Conservation (phyloP, 37 sponge, comb jelly and placozoan genomes). For the Cliona cf. orientalis region DNA sequence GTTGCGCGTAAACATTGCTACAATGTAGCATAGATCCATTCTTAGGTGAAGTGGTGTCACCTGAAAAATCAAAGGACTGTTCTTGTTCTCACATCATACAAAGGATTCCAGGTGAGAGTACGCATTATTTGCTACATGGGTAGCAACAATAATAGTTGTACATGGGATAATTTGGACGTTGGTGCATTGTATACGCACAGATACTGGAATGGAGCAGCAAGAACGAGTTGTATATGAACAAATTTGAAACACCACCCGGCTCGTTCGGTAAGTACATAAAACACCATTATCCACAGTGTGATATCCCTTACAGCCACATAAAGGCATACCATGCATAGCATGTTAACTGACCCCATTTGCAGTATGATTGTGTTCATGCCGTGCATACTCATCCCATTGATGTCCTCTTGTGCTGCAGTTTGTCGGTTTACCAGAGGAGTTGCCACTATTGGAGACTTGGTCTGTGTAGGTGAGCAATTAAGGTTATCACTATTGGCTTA, state of each 20-base stretch:
- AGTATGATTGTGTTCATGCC: too few relatives aligned
- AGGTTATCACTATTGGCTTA: too few relatives aligned
- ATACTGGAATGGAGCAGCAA: conserved; percentile 23
- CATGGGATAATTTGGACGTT: background rate
- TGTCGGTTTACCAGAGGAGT: conserved; percentile 45
- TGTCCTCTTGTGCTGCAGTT: conserved; percentile 6
- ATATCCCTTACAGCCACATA: too few relatives aligned
- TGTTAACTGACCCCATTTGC: too few relatives aligned
- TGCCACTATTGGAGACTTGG: conserved; percentile 15
- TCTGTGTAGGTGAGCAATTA: conserved; percentile 55
- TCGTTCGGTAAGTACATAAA: conserved; percentile 17
- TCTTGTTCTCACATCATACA: conserved; percentile 62
- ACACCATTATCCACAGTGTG: background rate
- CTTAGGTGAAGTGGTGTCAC: conserved; percentile 67
- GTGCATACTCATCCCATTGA: too few relatives aligned
- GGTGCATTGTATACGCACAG: background rate
- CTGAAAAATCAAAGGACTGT: conserved; percentile 12
- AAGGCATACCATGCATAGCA: too few relatives aligned
- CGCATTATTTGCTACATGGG: too few relatives aligned
- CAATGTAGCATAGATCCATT: too few relatives aligned
- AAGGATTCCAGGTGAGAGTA: conserved; percentile 64
- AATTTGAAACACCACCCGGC: conserved; percentile 36
- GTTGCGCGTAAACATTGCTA: too few relatives aligned
- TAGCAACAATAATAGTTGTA: background rate
- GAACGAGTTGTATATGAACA: conserved; percentile 17